Conservation (phyloP, 2,797 vertebrate genomes). For the Sardinella longiceps region DNA sequence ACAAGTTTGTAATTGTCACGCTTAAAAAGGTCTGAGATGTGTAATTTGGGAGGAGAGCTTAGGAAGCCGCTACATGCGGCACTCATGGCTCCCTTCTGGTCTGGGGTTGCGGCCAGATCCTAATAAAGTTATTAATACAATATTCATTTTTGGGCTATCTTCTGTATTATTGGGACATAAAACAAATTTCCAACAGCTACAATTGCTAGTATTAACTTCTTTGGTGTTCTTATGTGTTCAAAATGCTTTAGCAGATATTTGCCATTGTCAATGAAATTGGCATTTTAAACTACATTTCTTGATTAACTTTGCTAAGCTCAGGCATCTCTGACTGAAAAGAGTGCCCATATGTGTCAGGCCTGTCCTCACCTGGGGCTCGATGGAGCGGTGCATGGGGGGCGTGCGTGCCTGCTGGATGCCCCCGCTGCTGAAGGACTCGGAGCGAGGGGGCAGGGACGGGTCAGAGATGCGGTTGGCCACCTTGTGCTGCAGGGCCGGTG, state of each 20-base stretch:
- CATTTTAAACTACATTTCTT: background rate
- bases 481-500: slow-evolving; percentile 93
- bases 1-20: no score
- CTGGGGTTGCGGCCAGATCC: no score
- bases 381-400: slow-evolving; percentile 90
- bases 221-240: background rate
- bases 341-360: background rate
- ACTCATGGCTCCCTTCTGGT: no score
- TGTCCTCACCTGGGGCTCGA: slow-evolving; percentile 87
- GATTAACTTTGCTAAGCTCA: background rate
- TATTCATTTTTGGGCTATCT: no score
- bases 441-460: slow-evolving; percentile 92
- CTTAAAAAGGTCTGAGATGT: no score
- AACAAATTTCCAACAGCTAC: no score
- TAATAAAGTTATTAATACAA: no score
- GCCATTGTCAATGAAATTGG: background rate
- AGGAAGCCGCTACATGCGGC: no score
- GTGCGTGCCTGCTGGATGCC: slow-evolving; percentile 92
- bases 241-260: background rate
- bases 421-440: slow-evolving; percentile 96
- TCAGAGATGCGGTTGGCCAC: slow-evolving; percentile 97
- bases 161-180: no score
- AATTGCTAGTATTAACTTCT: background rate
- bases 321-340: background rate
- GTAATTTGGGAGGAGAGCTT: no score